Evolutionary conservation across 2,113 vertebrate species (phyloP).

Genomic region (Caretta caretta): DNA sequence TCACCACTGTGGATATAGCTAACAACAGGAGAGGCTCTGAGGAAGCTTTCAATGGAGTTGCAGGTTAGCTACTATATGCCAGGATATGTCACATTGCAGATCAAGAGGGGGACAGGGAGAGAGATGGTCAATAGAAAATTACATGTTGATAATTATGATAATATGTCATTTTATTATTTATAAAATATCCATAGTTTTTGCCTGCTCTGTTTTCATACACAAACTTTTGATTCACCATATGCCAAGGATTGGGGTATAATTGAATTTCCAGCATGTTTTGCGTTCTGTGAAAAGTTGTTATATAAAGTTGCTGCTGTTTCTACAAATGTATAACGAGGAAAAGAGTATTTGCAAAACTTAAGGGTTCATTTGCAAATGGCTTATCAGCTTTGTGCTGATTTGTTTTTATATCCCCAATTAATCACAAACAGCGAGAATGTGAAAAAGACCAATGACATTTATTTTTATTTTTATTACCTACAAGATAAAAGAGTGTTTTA

Average conservation of each 20-base stretch:
- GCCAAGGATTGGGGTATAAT: background rate
- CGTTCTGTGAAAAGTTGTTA: background rate
- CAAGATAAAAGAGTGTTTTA: constrained; percentile 49
- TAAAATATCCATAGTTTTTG: background rate
- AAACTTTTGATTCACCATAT: background rate
- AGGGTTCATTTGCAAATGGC: background rate
- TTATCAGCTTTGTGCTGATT: background rate
- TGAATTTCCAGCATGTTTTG: background rate
- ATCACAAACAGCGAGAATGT: constrained; percentile 21
- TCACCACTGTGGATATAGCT: background rate
- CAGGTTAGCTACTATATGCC: background rate
- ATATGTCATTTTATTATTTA: background rate
- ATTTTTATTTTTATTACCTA: constrained; percentile 53
- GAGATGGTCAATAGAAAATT: background rate
- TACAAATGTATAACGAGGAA: background rate
- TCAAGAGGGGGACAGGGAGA: background rate
- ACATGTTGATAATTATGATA: background rate
- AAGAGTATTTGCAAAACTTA: background rate
- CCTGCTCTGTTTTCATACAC: background rate
- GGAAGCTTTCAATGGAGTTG: background rate
- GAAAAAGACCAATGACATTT: constrained; percentile 38
- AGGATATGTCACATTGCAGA: background rate
- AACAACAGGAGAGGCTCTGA: background rate
- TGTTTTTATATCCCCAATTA: constrained; percentile 38
- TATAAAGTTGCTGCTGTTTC: background rate